Conservation (phyloP, 2,888 invertebrate genomes). For the Gibbula magus region DNA sequence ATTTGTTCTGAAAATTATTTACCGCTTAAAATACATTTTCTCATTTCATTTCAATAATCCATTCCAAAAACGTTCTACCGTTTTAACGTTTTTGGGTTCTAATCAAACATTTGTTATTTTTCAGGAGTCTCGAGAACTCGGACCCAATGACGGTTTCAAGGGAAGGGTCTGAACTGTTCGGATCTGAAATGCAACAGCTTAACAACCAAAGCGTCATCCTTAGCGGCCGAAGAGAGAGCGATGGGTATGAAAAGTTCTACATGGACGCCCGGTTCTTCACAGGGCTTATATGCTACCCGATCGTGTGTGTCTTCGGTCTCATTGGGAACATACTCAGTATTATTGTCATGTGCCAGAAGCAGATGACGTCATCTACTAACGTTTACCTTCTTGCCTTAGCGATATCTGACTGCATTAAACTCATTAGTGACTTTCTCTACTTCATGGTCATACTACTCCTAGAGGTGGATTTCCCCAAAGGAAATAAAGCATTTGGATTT, state of each 20-base stretch:
- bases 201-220: conserved; percentile 1
- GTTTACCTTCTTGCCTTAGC: conserved; percentile 70
- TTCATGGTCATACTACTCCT: conserved; percentile 66
- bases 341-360: conserved; percentile 66
- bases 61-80: no score
- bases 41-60: no score
- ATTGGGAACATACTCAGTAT: conserved; percentile 69
- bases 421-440: conserved; percentile 71
- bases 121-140: background rate
- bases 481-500: conserved; percentile 64
- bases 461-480: conserved; percentile 55
- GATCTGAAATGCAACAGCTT: background rate
- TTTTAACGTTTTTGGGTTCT: no score
- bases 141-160: background rate
- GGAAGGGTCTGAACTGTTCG: background rate
- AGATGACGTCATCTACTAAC: conserved; percentile 72
- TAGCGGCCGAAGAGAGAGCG: conserved; percentile 10
- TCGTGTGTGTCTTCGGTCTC: conserved; percentile 68
- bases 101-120: background rate
- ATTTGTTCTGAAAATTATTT: no score
- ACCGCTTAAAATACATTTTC: no score
- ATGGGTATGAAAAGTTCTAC: conserved; percentile 63
- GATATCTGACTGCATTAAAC: conserved; percentile 69
- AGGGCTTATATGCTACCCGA: conserved; percentile 70
- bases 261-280: conserved; percentile 65